Conservation (phyloP, 2,113 vertebrate species). For the Platanista minor region DNA sequence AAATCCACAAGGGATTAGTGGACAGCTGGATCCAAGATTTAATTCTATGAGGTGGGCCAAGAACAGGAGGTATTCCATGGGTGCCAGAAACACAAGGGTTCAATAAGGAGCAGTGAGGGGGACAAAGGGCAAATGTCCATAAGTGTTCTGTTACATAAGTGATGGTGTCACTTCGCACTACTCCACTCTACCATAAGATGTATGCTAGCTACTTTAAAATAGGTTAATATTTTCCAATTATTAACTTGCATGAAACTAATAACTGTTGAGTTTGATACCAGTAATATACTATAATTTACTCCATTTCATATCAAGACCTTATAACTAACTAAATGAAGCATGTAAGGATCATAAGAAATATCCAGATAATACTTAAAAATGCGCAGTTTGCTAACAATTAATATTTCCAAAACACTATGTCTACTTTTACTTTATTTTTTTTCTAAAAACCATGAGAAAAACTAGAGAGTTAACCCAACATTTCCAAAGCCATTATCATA, state of each 20-base stretch:
- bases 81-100: too few relatives aligned
- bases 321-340: not conserved
- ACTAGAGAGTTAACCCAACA: not conserved
- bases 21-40: not conserved
- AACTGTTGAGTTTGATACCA: not conserved
- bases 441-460: not conserved
- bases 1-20: not conserved
- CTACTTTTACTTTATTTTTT: not conserved
- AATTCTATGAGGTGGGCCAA: not conserved
- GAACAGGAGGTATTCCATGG: accelerated
- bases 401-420: not conserved
- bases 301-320: not conserved
- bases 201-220: not conserved
- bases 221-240: not conserved
- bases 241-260: not conserved
- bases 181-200: not conserved
- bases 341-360: not conserved
- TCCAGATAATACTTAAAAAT: not conserved
- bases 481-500: not conserved
- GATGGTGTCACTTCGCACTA: too few relatives aligned
- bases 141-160: accelerated
- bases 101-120: not conserved
- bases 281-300: not conserved
- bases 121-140: accelerated
- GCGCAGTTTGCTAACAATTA: not conserved